Base-by-base conservation (phyloP, 2,113 vertebrate species). In the Callionymus lyra region DNA sequence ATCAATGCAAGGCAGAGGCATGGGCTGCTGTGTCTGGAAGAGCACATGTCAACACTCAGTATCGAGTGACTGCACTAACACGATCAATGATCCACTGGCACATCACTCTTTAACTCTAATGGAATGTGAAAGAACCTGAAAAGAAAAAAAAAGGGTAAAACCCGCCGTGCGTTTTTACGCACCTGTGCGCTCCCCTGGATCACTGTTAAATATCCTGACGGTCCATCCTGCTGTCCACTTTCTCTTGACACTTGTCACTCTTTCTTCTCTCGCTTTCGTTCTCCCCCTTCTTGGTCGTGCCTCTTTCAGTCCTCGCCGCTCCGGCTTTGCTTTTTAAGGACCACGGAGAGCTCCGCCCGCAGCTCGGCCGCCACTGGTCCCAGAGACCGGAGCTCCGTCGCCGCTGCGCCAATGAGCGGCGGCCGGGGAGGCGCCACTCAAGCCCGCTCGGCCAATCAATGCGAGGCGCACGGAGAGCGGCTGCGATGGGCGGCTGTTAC, bases 1-100 rank as follows among this genome's bases (percentile, higher is more conserved):
- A 98, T 98, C 95, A 97, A 97, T 92, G 84, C 89, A 83, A 83
- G 78, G 84, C 80, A 82, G 85, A 86, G 88, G 82, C 86, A 89
- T 85, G 82, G 87, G 88, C 80, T 82, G 83, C 86, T 77, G 85
- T 88, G 86, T 89, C 85, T 85, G 75, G 6, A 44, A 56, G 16
- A 16, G 34, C 53, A 44, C 21, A 1, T 13, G 14, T 61, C 38
- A 41, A 40, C 12, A 54, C 6, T 33, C 12, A 41, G 11, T 35
- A 31, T 35, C 9, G 15, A 44, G 18, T 42, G 35, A 41, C 55
- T 61, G 47, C 50, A 55, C 53, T 49, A 54, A 47, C 21, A 16
- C 39, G 60, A 50, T 68, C 63, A 68, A 62, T 53, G 55, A 38
- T 61, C 47, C 31, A 10, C 36, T 57, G 53, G 46, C 37, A 54